Percentiles rank a stretch among this genome's conserved stretches.
phyloP scores from a whole-genome alignment of 2,113 vertebrate species.

The Xiphorhynchus elegans region DNA sequence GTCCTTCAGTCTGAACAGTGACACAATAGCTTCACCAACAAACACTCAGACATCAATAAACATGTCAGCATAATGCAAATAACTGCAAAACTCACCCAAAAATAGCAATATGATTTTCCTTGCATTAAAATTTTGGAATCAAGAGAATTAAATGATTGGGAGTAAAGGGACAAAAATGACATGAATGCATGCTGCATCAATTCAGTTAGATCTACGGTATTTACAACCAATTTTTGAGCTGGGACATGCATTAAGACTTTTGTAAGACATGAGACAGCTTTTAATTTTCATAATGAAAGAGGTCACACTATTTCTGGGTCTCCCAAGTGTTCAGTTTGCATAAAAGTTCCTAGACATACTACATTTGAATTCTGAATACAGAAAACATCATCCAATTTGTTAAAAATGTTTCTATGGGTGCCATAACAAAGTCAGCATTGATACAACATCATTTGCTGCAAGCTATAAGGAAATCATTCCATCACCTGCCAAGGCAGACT shows the following conservation, averaged over 20 bases:
- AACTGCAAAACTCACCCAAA: neutral
- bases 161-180: neutral
- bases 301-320: neutral
- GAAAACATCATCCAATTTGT: neutral
- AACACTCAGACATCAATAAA: neutral
- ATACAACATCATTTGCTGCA: neutral
- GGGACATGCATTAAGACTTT: neutral
- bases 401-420: neutral
- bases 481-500: neutral
- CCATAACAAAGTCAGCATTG: constrained; percentile 11
- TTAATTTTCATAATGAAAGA: neutral
- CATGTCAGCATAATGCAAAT: neutral
- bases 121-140: neutral
- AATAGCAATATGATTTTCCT: neutral
- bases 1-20: neutral
- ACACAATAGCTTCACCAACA: neutral
- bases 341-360: neutral
- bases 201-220: neutral
- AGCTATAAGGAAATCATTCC: constrained; percentile 22
- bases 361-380: neutral
- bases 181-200: neutral
- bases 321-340: accelerated
- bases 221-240: neutral
- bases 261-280: neutral
- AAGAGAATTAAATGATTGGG: neutral